Evolutionary conservation across 1,140 invertebrate genomes (phyloP).

Genomic region (Vanessa tameamea): DNA sequence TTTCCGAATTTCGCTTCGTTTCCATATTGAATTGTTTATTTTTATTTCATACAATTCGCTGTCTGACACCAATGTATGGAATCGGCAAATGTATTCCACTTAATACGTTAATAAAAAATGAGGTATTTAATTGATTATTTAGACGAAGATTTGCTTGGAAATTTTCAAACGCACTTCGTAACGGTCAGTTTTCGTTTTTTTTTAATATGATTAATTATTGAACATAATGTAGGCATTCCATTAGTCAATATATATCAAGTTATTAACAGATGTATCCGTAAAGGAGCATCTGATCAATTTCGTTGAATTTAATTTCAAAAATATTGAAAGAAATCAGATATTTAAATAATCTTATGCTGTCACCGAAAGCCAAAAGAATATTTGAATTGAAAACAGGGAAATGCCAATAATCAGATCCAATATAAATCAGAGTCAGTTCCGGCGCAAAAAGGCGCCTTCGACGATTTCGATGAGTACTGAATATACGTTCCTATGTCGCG

Average conservation of each 20-base stretch:
- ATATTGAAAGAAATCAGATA: constrained; percentile 24
- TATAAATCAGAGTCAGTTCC: constrained; percentile 52
- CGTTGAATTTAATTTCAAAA: background rate
- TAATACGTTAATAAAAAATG: too few species aligned
- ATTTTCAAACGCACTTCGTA: too few species aligned
- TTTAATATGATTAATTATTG: too few species aligned
- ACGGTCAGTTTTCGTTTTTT: too few species aligned
- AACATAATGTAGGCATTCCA: too few species aligned
- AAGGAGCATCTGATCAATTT: background rate
- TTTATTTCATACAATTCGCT: too few species aligned
- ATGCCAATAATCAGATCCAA: constrained; percentile 54
- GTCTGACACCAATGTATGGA: too few species aligned
- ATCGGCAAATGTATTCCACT: too few species aligned
- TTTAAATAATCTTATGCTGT: constrained; percentile 35
- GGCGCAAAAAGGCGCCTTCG: constrained; percentile 28
- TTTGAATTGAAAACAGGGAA: constrained; percentile 61
- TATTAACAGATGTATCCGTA: background rate
- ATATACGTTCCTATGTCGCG: constrained; percentile 29
- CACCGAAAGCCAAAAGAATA: constrained; percentile 47
- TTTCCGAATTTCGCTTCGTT: too few species aligned
- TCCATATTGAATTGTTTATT: too few species aligned
- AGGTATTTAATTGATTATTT: too few species aligned
- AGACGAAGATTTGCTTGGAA: too few species aligned
- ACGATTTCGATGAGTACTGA: constrained; percentile 35
- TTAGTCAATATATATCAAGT: background rate